Evolutionary conservation across 2,888 invertebrate species (phyloP).

Genomic region (Noctua fimbriata): DNA sequence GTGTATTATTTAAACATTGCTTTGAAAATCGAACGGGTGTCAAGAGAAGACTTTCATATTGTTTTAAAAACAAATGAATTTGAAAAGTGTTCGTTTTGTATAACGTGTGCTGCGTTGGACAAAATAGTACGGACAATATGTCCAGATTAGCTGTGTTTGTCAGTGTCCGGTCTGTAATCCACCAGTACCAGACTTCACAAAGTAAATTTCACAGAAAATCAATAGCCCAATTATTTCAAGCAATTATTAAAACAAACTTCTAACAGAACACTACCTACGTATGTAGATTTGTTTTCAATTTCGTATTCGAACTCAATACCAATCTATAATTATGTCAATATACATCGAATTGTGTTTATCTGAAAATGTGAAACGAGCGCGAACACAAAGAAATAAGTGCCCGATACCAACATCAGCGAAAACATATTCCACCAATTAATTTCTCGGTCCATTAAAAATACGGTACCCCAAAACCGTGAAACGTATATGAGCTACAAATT

Average conservation of each 20-base stretch:
- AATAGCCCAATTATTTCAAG: not conserved
- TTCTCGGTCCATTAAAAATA: slow-evolving; percentile 63
- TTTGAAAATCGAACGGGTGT: slow-evolving; percentile 11
- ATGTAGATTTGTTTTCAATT: slow-evolving; percentile 20
- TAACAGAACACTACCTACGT: not conserved
- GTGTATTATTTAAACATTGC: not conserved
- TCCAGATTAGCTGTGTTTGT: not conserved
- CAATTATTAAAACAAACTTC: slow-evolving; percentile 10
- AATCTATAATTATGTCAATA: slow-evolving; percentile 36
- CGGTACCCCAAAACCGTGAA: slow-evolving; percentile 71
- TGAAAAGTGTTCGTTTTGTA: not conserved
- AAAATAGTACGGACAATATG: not conserved
- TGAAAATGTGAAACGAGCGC: slow-evolving; percentile 25
- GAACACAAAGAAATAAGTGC: slow-evolving; percentile 57
- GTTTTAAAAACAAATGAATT: not conserved
- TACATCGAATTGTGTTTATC: slow-evolving; percentile 17
- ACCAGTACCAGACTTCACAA: no score
- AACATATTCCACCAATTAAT: slow-evolving; percentile 60
- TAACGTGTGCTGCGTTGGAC: not conserved
- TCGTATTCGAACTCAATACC: slow-evolving; percentile 10
- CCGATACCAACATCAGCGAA: slow-evolving; percentile 52
- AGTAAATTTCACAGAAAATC: not conserved
- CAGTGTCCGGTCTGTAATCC: not conserved
- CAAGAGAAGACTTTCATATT: not conserved
- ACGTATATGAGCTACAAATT: slow-evolving; percentile 86